Evolutionary conservation across 2,113 vertebrate species (phyloP), one percentile per base, ranked within the genome.

Genomic region (Scortum barcoo): DNA sequence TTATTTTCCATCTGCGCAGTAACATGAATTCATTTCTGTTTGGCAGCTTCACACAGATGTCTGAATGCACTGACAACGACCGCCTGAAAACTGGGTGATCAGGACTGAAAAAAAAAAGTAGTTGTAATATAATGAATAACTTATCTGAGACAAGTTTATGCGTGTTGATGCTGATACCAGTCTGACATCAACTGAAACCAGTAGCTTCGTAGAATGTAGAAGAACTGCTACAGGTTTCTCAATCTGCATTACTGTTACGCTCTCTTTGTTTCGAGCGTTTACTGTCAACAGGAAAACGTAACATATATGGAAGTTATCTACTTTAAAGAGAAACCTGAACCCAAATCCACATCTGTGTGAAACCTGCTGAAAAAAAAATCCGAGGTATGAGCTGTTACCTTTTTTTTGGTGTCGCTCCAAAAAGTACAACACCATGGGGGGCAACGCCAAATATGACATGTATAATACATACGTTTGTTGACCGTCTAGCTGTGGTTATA

Each of bases 21-120:
- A 13, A 13, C 28, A 57, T 56, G 20, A 61, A 16, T 56, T 80
- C 58, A 65, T 17, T 54, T 61, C 17, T n/a, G 26, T 62, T 71
- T 54, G 66, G 53, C 70, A 74, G 51, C 24, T 69, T 48, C 50
- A 56, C 53, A n/a, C 44, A 17, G 28, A 46, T 65, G 48, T 84
- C 48, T 80, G 48, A 81, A 56, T 48, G 24, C 53, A 73, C n/a
- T 69, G 40, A 16, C 53, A 22, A 38, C 19, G 2, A 30, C 16
- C 40, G 57, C 54, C 7, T 36, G 3, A 16, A 13, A 19, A 17
- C 24, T 22, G 26, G 62, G 33, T 26, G 20, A 38, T 48, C 40
- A 26, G 7, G 2, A 20, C 26, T 40, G 65, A 78, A n/a, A 11
- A 67, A 67, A 36, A 36, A 6, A 3, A 4, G 33, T 36, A 36